Base-by-base conservation (phyloP, 2,888 invertebrate genomes). In the Andrena hattorfiana region DNA sequence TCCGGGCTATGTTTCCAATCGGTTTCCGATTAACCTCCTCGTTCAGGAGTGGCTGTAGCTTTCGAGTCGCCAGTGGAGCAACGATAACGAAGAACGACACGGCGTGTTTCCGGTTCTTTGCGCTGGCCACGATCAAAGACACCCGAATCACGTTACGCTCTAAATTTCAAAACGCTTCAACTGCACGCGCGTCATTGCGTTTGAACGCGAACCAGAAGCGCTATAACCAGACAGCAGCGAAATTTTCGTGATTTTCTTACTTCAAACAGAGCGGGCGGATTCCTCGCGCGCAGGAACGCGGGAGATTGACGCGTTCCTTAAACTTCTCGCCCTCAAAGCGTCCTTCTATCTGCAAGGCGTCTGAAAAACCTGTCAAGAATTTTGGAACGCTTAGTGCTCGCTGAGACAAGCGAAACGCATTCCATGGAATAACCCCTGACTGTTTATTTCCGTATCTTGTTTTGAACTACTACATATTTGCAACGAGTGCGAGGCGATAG, bases 81-180 rank as follows among this genome's bases (percentile, higher is more conserved):
- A 51, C 7, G 49, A 20, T 16, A 35, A 35, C 23, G 1, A 20
- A n/a, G 8, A 13, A 42, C 26, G 7, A 26, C 23, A 23, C 10
- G 26, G 56, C 23, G 35, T 56, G 35, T 26, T 32, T 20, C 32
- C 32, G 6, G 32, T 56, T 42, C 56, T n/a, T 23, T 26, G 56
- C 35, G 26, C 32, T n/a, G 3, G 54, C 32, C 23, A 26, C n/a
- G 56, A n/a, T 56, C 56, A 56, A 56, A 69, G 49, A 75, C 60
- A 42, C 26, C n/a, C 30, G 63, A 42, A 70, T 77, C 48, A 42
- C 42, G 20, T 75, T 13, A 10, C 60, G 74, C 23, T 64, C 48
- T 48, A 59, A n/a, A 71, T 63, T 66, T 77, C 63, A 71, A 77
- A 71, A 49, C 32, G 63, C 32, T 59, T 64, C 70, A n/a, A 30